Evolutionary conservation across 1,140 invertebrate genomes (phyloP).

Genomic region (Drosophila lacertosa): DNA sequence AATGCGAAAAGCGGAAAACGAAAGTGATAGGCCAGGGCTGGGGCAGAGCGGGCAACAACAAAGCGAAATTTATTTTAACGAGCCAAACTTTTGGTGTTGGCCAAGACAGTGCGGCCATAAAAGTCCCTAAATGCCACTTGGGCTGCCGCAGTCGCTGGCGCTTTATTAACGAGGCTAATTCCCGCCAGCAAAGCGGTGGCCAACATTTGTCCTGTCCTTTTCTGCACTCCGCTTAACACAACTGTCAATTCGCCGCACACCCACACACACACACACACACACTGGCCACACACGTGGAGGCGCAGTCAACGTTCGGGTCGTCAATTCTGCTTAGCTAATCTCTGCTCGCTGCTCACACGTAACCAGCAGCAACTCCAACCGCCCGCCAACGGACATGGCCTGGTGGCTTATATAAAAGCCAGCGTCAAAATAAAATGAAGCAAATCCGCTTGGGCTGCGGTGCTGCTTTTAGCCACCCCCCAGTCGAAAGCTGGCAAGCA

Average conservation of each 20-base stretch:
- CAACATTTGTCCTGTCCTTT: slow-evolving; percentile 20
- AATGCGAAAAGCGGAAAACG: background rate
- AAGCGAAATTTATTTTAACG: slow-evolving; percentile 75
- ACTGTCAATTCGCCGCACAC: background rate
- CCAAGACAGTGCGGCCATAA: slow-evolving; percentile 35
- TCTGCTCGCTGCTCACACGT: slow-evolving; percentile 66
- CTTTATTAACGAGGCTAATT: slow-evolving; percentile 76
- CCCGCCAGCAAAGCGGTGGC: slow-evolving; percentile 22
- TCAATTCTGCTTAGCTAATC: slow-evolving; percentile 78
- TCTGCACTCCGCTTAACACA: too few species aligned
- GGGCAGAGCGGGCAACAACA: slow-evolving; percentile 2
- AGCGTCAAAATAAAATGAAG: slow-evolving; percentile 41
- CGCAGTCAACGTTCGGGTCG: slow-evolving; percentile 41
- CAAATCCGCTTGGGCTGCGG: slow-evolving; percentile 64
- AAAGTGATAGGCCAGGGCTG: background rate
- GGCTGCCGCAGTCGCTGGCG: slow-evolving; percentile 60
- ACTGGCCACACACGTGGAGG: background rate
- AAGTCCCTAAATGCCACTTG: slow-evolving; percentile 76
- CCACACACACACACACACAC: background rate
- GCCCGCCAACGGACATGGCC: slow-evolving; percentile 23
- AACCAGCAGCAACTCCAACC: slow-evolving; percentile 27
- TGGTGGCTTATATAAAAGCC: slow-evolving; percentile 56
- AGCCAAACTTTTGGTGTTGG: slow-evolving; percentile 67
- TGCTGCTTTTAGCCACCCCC: background rate
- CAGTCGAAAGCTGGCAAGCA: slow-evolving; percentile 1